phyloP scores from a whole-genome alignment of 2,888 invertebrate species.

The Ellobium chinense region DNA sequence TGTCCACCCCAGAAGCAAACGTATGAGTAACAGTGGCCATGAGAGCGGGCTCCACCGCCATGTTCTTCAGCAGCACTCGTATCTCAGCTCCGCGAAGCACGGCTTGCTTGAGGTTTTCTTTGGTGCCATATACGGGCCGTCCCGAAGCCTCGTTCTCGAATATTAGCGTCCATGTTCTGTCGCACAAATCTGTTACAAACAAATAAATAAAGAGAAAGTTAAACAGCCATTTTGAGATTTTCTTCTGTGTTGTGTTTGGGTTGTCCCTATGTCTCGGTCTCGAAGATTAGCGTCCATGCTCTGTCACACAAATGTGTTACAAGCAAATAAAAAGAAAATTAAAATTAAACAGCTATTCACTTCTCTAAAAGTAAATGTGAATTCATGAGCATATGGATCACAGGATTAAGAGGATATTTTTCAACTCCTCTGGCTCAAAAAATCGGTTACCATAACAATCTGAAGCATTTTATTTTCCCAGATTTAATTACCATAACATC shows the following conservation, averaged over 20 bases:
- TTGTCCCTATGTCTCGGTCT: background rate
- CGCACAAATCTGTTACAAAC: conserved; percentile 36
- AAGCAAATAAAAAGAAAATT: too few relatives aligned
- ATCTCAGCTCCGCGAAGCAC: conserved; percentile 49
- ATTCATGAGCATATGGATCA: too few relatives aligned
- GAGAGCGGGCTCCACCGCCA: conserved; percentile 38
- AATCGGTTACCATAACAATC: too few relatives aligned
- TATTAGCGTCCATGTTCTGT: conserved; percentile 45
- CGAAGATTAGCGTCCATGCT: too few relatives aligned
- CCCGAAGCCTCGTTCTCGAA: conserved; percentile 48
- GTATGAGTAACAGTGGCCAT: conserved; percentile 44
- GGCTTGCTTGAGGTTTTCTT: conserved; percentile 47
- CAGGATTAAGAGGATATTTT: too few relatives aligned
- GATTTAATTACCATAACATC: too few relatives aligned
- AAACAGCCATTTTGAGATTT: background rate
- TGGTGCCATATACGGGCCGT: conserved; percentile 39
- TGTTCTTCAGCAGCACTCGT: conserved; percentile 46
- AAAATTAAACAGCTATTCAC: too few relatives aligned
- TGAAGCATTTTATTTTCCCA: too few relatives aligned
- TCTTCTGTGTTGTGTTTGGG: background rate
- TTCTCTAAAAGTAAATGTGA: too few relatives aligned
- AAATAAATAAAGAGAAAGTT: too few relatives aligned
- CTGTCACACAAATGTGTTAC: too few relatives aligned
- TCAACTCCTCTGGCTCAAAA: too few relatives aligned
- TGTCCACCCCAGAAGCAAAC: conserved; percentile 46